Percentiles rank a stretch among this genome's conserved stretches.
Evolutionary conservation across 2,113 vertebrate species (phyloP).

Genomic region (Echinops telfairi): DNA sequence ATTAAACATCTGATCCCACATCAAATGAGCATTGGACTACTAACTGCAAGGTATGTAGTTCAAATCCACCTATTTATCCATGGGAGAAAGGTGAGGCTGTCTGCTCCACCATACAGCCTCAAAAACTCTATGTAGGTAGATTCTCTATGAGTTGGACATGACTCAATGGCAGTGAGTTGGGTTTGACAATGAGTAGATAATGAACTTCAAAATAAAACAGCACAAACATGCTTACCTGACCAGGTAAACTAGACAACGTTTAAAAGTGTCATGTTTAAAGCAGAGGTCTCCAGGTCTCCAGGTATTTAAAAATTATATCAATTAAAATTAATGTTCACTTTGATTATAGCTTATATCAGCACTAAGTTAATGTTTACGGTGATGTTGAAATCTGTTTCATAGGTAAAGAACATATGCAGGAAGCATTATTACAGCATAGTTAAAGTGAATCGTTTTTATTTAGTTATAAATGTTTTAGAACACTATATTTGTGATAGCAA

Average conservation of each 20-base stretch:
- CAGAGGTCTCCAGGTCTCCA: background rate
- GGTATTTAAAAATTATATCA: background rate
- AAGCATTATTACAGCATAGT: background rate
- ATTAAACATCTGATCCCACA: too few relatives aligned
- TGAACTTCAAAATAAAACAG: background rate
- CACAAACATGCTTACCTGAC: background rate
- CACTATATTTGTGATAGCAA: background rate
- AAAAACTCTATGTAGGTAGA: too few relatives aligned
- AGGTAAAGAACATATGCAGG: background rate
- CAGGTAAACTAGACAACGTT: background rate
- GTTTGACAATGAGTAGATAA: background rate
- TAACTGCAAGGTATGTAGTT: too few relatives aligned
- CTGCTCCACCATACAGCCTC: too few relatives aligned
- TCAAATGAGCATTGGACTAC: too few relatives aligned
- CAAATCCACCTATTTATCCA: too few relatives aligned
- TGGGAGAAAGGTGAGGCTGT: too few relatives aligned
- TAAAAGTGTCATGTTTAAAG: background rate
- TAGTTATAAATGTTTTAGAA: slow-evolving; percentile 23
- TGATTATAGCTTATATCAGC: background rate
- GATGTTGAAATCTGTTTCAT: background rate
- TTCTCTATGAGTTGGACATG: too few relatives aligned
- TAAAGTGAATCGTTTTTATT: background rate
- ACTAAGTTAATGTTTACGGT: background rate
- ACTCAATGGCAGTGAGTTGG: too few relatives aligned
- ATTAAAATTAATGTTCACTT: slow-evolving; percentile 12